These are phyloP conservation scores for Lepus oiostolus DNA, from an alignment of 2,797 vertebrate genomes.

Conservation along the genomic window DNA sequence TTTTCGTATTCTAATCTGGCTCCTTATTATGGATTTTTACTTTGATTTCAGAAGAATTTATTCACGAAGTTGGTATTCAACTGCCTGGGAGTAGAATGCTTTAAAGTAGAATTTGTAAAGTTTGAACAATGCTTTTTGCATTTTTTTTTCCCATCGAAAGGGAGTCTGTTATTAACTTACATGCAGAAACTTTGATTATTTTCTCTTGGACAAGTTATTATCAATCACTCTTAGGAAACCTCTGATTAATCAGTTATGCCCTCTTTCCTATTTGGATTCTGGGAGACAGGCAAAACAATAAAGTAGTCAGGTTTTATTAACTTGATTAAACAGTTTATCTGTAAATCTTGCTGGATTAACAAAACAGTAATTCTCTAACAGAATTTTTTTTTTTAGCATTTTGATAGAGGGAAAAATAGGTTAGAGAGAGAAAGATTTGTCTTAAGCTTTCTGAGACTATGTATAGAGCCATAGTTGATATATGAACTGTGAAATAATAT, in stretches of 20 bases:
- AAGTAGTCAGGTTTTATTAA: constrained; percentile 24
- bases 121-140: neutral
- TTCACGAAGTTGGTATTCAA: constrained; percentile 46
- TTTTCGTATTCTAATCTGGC: constrained; percentile 47
- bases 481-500: constrained; percentile 34
- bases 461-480: neutral
- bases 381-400: constrained; percentile 63
- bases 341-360: constrained; percentile 46
- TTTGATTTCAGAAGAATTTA: constrained; percentile 65
- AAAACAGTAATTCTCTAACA: constrained; percentile 50
- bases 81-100: constrained; percentile 8
- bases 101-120: constrained; percentile 61
- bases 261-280: constrained; percentile 31
- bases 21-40: constrained; percentile 30
- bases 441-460: constrained; percentile 9
- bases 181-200: constrained; percentile 36
- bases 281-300: neutral
- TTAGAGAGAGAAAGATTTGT: constrained; percentile 18
- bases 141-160: constrained; percentile 52
- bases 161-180: constrained; percentile 20
- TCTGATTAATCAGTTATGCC: neutral
- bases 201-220: constrained; percentile 7
- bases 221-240: constrained; percentile 53
- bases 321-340: constrained; percentile 60
- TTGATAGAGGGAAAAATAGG: neutral